Conservation (phyloP, 2,797 vertebrate species). For the Pristis pectinata region DNA sequence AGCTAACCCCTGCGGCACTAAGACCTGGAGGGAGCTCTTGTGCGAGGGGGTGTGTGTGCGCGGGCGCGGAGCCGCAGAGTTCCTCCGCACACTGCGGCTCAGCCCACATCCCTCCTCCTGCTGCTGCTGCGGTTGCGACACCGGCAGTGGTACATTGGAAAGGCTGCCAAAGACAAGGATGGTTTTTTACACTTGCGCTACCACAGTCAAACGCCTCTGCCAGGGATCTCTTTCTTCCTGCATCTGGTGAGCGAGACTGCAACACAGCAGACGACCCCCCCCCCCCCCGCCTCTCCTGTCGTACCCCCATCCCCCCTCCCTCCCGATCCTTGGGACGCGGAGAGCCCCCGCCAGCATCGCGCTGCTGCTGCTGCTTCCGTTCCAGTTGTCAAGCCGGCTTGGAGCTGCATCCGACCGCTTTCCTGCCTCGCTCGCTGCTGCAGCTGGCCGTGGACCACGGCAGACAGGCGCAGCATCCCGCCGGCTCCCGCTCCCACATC, state of each 20-base stretch:
- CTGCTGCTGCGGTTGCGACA: background rate
- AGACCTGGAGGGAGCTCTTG: slow-evolving; percentile 12
- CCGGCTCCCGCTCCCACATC: background rate
- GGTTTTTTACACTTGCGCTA: background rate
- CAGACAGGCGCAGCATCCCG: background rate
- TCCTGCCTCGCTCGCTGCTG: background rate
- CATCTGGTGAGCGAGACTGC: too few species aligned
- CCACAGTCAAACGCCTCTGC: background rate
- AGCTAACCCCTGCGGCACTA: background rate
- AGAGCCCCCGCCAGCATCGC: background rate
- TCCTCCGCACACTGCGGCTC: slow-evolving; percentile 27
- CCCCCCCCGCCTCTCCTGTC: background rate
- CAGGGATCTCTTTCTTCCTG: background rate
- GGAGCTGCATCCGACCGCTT: slow-evolving; percentile 23
- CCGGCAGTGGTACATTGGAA: background rate
- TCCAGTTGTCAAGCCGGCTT: background rate
- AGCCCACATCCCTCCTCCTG: background rate
- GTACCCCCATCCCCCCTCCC: too few species aligned
- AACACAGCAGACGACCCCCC: background rate
- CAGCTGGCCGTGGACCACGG: slow-evolving; percentile 33
- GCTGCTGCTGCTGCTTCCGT: background rate
- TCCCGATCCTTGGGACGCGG: too few species aligned
- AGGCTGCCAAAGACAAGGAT: background rate
- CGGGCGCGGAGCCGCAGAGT: background rate
- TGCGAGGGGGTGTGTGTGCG: background rate